Conservation (phyloP, 2,113 vertebrate genomes). For the Megaleporinus macrocephalus region DNA sequence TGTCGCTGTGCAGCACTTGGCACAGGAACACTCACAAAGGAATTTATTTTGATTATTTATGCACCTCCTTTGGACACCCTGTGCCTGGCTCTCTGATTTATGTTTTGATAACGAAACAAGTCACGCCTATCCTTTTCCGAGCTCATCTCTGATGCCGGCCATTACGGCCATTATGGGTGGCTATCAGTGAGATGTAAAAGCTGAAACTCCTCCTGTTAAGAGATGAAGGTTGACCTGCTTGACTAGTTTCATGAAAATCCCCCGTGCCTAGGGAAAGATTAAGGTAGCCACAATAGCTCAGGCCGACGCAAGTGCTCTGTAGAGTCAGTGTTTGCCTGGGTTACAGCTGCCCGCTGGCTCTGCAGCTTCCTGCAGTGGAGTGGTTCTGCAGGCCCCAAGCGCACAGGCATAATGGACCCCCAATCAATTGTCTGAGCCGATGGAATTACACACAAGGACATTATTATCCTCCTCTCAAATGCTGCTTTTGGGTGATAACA, state of each 20-base stretch:
- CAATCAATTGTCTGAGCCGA: constrained; percentile 67
- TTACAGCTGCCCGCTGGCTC: constrained; percentile 51
- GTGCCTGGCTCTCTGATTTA: background rate
- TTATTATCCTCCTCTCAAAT: constrained; percentile 52
- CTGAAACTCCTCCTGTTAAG: background rate
- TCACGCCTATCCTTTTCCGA: background rate
- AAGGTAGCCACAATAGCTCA: constrained; percentile 53
- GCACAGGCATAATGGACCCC: constrained; percentile 61
- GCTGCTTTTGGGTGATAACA: constrained; percentile 23
- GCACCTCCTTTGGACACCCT: background rate
- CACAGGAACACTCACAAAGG: constrained; percentile 54
- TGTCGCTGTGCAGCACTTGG: constrained; percentile 57
- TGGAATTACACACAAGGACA: constrained; percentile 62
- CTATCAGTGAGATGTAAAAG: background rate
- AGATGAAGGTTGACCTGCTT: constrained; percentile 37
- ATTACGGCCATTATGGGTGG: background rate
- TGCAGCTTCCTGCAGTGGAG: constrained; percentile 57
- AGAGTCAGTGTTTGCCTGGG: constrained; percentile 49
- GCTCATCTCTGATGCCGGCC: background rate
- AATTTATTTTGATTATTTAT: constrained; percentile 17
- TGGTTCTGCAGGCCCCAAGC: constrained; percentile 60
- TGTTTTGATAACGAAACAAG: constrained; percentile 18
- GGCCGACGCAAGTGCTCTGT: constrained; percentile 57
- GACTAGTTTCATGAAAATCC: constrained; percentile 41
- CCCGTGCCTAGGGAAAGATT: constrained; percentile 61